Conservation (phyloP, 2,888 invertebrate species). For the Pycnomerus fuliginosus region DNA sequence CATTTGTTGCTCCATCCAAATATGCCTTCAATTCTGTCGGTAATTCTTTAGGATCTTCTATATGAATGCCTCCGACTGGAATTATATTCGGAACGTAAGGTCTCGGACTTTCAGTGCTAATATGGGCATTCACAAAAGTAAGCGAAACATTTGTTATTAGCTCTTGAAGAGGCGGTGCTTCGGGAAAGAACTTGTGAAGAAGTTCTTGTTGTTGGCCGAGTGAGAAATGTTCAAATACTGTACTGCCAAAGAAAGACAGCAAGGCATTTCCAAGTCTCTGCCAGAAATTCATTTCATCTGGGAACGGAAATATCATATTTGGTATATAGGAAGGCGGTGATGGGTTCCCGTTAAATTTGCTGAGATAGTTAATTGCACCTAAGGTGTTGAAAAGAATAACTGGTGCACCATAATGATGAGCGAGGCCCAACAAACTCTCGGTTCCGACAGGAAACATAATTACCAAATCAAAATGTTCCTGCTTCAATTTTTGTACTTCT, state of each 20-base stretch:
- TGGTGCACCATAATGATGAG: background rate
- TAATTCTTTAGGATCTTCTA: constrained; percentile 36
- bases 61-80: constrained; percentile 59
- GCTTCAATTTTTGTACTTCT: background rate
- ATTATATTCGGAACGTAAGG: constrained; percentile 56
- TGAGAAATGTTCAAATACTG: no score
- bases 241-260: background rate
- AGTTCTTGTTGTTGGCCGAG: background rate
- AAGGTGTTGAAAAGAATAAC: background rate
- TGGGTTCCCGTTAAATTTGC: background rate
- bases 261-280: background rate
- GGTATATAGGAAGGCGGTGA: background rate
- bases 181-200: background rate
- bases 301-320: no score
- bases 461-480: constrained; percentile 1
- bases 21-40: constrained; percentile 32
- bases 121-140: background rate
- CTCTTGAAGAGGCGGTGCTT: background rate
- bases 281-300: background rate
- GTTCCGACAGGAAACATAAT: background rate
- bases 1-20: constrained; percentile 31
- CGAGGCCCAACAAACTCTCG: background rate
- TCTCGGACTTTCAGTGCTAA: background rate
- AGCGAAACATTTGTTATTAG: background rate
- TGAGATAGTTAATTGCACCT: background rate